phyloP scores from a whole-genome alignment of 2,888 invertebrate genomes.

The Hydrotaea cyrtoneurina region DNA sequence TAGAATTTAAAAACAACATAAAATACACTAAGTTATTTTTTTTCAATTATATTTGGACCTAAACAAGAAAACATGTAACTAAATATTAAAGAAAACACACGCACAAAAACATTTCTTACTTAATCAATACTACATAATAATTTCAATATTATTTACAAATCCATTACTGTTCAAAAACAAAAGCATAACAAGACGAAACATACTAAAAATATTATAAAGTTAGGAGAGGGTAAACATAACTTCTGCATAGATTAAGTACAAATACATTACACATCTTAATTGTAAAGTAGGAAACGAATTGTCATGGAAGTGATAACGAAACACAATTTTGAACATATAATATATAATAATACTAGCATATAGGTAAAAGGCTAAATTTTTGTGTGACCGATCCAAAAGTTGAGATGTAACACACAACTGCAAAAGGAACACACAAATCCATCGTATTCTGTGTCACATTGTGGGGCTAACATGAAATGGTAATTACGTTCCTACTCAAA shows the following conservation, averaged over 20 bases:
- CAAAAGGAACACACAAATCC: no score
- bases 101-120: neutral
- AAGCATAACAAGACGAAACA: conserved; percentile 32
- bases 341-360: no score
- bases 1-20: conserved; percentile 23
- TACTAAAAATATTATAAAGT: neutral
- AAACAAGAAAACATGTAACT: conserved; percentile 44
- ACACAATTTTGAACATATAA: neutral
- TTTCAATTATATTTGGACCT: conserved; percentile 5
- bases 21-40: neutral
- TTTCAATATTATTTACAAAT: conserved; percentile 60
- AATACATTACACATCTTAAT: neutral
- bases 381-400: no score
- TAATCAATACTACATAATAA: conserved; percentile 1
- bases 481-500: no score
- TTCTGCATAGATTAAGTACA: conserved; percentile 32
- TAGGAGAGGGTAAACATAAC: conserved; percentile 32
- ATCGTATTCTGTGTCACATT: no score
- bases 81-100: conserved; percentile 42
- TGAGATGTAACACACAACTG: no score
- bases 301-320: conserved; percentile 2
- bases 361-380: no score
- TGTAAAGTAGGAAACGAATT: neutral
- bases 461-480: no score
- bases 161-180: conserved; percentile 41